Evolutionary conservation across 2,797 vertebrate species (phyloP).

Genomic region (Eremophila alpestris): DNA sequence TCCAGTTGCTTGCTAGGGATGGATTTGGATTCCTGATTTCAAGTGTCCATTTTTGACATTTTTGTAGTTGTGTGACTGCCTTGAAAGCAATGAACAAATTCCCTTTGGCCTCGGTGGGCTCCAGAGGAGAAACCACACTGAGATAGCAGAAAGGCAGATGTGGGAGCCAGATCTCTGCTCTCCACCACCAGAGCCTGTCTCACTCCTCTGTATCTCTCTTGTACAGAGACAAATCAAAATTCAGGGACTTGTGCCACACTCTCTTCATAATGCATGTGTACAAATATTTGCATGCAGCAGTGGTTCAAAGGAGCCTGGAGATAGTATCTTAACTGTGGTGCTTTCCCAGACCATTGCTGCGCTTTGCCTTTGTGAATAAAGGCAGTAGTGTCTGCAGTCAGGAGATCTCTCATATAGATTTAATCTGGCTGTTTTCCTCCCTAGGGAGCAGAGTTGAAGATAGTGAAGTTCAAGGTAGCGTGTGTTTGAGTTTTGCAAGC

Average conservation of each 20-base stretch:
- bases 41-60: neutral
- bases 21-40: neutral
- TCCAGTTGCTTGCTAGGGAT: neutral
- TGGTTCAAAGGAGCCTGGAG: constrained; percentile 58
- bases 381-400: constrained; percentile 53
- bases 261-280: constrained; percentile 46
- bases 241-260: constrained; percentile 39
- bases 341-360: constrained; percentile 56
- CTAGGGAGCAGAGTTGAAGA: constrained; percentile 39
- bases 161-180: neutral
- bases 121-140: neutral
- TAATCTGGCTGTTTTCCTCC: constrained; percentile 61
- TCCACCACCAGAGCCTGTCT: neutral
- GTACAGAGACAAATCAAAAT: constrained; percentile 27
- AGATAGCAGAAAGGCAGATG: neutral
- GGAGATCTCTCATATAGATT: constrained; percentile 59
- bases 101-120: neutral
- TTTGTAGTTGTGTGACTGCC: neutral
- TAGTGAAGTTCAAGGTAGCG: constrained; percentile 9
- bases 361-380: constrained; percentile 61
- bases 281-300: constrained; percentile 65
- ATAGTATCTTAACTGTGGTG: constrained; percentile 60
- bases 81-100: neutral
- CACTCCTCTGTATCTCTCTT: neutral
- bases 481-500: constrained; percentile 56